Base-by-base conservation (phyloP, 2,113 vertebrate species). In the Cyanoramphus novaezelandiae region DNA sequence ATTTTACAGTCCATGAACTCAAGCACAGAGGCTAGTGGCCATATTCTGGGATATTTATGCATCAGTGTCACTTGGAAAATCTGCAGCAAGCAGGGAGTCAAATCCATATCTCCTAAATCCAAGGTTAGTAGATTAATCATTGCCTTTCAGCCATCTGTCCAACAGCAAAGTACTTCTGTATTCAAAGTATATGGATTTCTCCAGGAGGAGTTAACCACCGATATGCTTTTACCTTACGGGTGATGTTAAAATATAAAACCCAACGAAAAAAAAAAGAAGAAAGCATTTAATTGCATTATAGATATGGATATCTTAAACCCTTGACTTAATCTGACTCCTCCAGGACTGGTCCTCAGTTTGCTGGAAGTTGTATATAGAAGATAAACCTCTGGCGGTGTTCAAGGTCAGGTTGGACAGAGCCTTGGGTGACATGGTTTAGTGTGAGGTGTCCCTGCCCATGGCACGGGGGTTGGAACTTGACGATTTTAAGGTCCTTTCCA, bases 51-150 rank as follows among this genome's bases (percentile, higher is more conserved):
- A 62, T 93, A 92, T 95, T 97, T 91, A 91, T 9, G 10, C 90
- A 62, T 72, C 81, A 39, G 53, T 55, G 93, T 96, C 88, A 86
- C 93, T 91, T 76, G 65, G 86, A 86, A 92, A 95, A 90, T 69
- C 95, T 92, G 83, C 81, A 93, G 93, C 91, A 92, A 88, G 86
- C 90, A 86, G 74, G 76, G 87, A 81, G 93, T 92, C 6, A 63
- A 93, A 93, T 91, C 84, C 65, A 29, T 94, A 95, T 95, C 86
- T 95, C 92, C 86, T 84, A 95, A 94, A 96, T 92, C 86, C 95
- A 95, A 96, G 88, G 93, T 93, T 92, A 94, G 95, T 81, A 97
- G 86, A 94, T 92, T 89, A 93, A 95, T 95, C 65, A 89, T 92
- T 94, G 92, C 84, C 93, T 92, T 95, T 89, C 93, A 95, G 84